phyloP scores from a whole-genome alignment of 23 tunicate genomes.

The Trididemnum nubilum region DNA sequence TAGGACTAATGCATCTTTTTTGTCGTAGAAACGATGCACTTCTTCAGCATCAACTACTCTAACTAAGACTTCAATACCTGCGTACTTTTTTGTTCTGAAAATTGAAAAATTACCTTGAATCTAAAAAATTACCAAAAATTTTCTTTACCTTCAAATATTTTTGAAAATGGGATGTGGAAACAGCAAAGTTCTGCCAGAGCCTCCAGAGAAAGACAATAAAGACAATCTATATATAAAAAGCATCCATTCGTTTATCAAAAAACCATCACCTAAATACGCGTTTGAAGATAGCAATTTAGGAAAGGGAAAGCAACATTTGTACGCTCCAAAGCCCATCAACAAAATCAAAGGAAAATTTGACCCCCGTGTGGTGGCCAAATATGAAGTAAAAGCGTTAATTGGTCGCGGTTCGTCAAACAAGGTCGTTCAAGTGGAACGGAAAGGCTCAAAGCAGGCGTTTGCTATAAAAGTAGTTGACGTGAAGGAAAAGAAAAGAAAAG shows the following conservation, averaged over 20 bases:
- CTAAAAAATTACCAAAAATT: no score
- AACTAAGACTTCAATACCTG: no score
- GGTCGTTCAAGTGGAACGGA: constrained; percentile 75
- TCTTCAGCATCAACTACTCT: no score
- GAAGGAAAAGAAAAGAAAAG: constrained; percentile 71
- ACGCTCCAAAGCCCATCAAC: not conserved
- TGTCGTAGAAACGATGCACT: no score
- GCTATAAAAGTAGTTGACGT: constrained; percentile 93
- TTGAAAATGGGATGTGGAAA: constrained; percentile 47
- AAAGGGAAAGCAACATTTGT: constrained; percentile 13
- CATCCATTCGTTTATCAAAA: constrained; percentile 25
- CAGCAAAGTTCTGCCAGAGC: constrained; percentile 43
- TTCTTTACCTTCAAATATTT: no score
- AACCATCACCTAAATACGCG: constrained; percentile 32
- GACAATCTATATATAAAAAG: constrained; percentile 32
- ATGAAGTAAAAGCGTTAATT: constrained; percentile 84
- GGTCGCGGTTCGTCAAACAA: constrained; percentile 86
- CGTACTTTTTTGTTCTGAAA: no score
- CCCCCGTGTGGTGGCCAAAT: constrained; percentile 84
- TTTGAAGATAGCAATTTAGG: constrained; percentile 33
- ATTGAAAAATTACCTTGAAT: no score
- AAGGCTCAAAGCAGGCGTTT: constrained; percentile 67
- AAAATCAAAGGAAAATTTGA: constrained; percentile 79
- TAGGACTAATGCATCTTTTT: no score
- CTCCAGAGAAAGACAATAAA: constrained; percentile 16